Conservation (phyloP, 2,797 vertebrate genomes). For the Enteromius trimaculatus region DNA sequence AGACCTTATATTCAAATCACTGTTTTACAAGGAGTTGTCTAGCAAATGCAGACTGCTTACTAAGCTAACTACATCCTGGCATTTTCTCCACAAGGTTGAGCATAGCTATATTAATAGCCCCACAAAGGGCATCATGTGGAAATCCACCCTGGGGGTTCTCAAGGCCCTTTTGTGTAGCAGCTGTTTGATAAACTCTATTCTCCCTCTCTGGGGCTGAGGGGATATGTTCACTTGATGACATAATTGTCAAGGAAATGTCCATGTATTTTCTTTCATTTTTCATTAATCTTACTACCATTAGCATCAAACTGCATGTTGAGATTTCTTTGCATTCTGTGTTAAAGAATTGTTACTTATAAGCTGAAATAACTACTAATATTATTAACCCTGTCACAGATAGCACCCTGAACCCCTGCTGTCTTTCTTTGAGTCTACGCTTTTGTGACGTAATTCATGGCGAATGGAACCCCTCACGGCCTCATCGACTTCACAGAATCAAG, state of each 20-base stretch:
- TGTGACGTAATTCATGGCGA: background rate
- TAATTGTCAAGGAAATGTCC: constrained; percentile 3
- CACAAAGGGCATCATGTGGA: constrained; percentile 4
- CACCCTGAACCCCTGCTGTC: background rate
- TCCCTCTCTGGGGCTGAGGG: background rate
- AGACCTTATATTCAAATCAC: background rate
- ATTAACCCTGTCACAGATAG: background rate
- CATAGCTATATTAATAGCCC: background rate
- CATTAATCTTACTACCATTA: background rate
- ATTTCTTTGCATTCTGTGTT: background rate
- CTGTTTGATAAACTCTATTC: constrained; percentile 18
- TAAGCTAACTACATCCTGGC: background rate
- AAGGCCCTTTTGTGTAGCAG: constrained; percentile 9
- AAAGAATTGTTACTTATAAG: background rate
- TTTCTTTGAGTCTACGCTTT: background rate
- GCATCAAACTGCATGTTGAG: background rate
- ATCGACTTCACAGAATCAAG: background rate
- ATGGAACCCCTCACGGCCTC: background rate
- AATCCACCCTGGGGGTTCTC: background rate
- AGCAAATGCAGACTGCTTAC: background rate
- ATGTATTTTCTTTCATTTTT: background rate
- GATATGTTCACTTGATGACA: constrained; percentile 10
- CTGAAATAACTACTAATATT: background rate
- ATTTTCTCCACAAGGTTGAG: background rate
- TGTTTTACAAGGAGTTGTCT: background rate